Base-by-base conservation (phyloP, 2,113 vertebrate species). In the Ictalurus punctatus region DNA sequence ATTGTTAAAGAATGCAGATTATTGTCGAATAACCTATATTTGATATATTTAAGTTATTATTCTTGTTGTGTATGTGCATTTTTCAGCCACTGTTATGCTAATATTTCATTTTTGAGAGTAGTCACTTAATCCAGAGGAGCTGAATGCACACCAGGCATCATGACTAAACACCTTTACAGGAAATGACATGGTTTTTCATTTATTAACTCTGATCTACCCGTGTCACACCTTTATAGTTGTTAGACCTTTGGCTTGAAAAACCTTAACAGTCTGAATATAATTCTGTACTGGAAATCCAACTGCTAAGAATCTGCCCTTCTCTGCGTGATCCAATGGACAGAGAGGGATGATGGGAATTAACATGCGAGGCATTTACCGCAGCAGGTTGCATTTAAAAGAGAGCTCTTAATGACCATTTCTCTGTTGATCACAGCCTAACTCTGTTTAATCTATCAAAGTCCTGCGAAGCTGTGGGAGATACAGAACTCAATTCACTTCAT, bases 371-470 rank as follows among this genome's bases (percentile, higher is more conserved):
- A 92, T 94, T 91, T 94, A 90, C 91, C 69, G 83, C 90, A 84
- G 87, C 37, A 86, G 88, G 84, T 79, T 89, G 67, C 85, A 80
- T 92, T 92, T 90, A 87, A 91, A 92, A 82, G 90, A 90, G 59
- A 3, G 88, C 54, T 73, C 67, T 90, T 89, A 93, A 92, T 92
- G 91, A 93, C 92, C 88, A 84, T 89, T 94, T 90, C 92, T 88
- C 81, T 69, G 69, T 84, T 92, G 91, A 94, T 93, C 92, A 92
- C 92, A 89, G 91, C 80, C 90, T 90, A 76, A 90, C 92, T 91
- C 85, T 91, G 89, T 92, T 94, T 94, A 92, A 94, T 94, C 88
- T 81, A 92, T 94, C 92, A 93, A 94, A 94, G 89, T 91, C 85
- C 54, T 59, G 84, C 80, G 81, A 84, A 92, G 89, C 89, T 58